Conservation (phyloP, 2,797 vertebrate genomes). For the Threskiornis aethiopicus region DNA sequence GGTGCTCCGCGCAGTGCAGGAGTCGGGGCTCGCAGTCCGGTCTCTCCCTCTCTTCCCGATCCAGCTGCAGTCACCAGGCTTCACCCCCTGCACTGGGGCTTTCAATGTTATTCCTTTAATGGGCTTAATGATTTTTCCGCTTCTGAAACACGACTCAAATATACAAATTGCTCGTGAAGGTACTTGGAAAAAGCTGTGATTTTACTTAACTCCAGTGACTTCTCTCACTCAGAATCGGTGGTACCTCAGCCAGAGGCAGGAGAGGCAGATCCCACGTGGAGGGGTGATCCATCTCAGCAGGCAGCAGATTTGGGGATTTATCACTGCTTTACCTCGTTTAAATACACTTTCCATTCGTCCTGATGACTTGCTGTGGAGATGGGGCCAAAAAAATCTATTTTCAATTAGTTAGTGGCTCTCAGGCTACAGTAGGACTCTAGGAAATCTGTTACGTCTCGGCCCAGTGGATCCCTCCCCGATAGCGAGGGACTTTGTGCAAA, state of each 20-base stretch:
- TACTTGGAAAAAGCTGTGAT: not conserved
- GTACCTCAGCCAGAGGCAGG: not conserved
- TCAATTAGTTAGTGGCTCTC: not conserved
- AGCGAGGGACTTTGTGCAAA: not conserved
- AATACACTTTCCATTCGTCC: not conserved
- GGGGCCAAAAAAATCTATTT: not conserved
- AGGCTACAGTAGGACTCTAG: not conserved
- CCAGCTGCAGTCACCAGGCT: not conserved
- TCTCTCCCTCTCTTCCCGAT: not conserved
- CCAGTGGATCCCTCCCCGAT: not conserved
- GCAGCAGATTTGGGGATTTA: not conserved
- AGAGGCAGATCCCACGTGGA: not conserved
- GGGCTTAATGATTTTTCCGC: slow-evolving; percentile 36
- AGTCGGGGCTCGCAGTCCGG: not conserved
- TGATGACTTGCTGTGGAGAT: not conserved
- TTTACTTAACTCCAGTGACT: not conserved
- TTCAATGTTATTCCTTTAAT: not conserved
- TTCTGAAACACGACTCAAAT: slow-evolving; percentile 13
- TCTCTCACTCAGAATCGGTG: not conserved
- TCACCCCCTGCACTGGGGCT: not conserved
- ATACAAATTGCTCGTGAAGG: slow-evolving; percentile 11
- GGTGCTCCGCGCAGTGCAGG: not conserved
- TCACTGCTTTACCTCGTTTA: not conserved
- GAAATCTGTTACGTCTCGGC: not conserved
- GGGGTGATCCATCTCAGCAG: not conserved